Evolutionary conservation across 2,888 invertebrate species (phyloP), one percentile per base, ranked within the genome.

Genomic region (Willowsia nigromaculata): DNA sequence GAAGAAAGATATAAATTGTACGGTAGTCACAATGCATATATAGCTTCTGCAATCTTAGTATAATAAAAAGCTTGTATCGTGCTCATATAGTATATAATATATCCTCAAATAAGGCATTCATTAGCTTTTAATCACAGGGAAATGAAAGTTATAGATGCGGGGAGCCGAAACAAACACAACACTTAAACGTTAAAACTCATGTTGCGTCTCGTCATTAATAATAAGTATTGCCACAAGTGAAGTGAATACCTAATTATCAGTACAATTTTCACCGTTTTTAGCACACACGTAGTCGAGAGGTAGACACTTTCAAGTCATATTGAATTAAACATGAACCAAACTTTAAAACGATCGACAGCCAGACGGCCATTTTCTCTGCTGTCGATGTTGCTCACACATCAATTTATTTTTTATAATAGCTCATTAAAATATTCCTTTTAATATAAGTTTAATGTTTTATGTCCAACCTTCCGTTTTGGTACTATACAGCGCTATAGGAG

Each of bases 111-210:
- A n/a, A 82, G 65, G 62, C 59, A 11, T 30, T 82, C 65, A 82
- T 82, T 82, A 82, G 62, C 65, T 82, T 82, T 82, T 82, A 82
- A 82, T 82, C 65, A 82, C 59, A 68, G 37, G 65, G 33, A 78
- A 53, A 78, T 27, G 33, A 80, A 59, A 80, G 56, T 59, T 59
- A 68, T 68, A 68, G 37, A 62, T 15, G 22, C n/a, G 37, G 30
- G 65, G 33, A 68, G 65, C 37, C 65, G 13, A 25, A 25, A 18
- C 33, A n/a, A n/a, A 37, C 65, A 18, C n/a, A 37, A 37, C n/a
- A 37, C 37, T 68, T 68, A 68, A 30, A 27, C 37, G 7, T 37
- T 6, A 6, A 68, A n/a, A 18, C 65, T 33, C 65, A 30, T 30
- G 30, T 30, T 30, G 7, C 30, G 13, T 18, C 37, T 37, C 7